Percentiles rank a stretch among this genome's conserved stretches.
These are phyloP conservation scores for Mormyrops attenuatus DNA, from an alignment of 2,797 vertebrate genomes.

Conservation along the genomic window DNA sequence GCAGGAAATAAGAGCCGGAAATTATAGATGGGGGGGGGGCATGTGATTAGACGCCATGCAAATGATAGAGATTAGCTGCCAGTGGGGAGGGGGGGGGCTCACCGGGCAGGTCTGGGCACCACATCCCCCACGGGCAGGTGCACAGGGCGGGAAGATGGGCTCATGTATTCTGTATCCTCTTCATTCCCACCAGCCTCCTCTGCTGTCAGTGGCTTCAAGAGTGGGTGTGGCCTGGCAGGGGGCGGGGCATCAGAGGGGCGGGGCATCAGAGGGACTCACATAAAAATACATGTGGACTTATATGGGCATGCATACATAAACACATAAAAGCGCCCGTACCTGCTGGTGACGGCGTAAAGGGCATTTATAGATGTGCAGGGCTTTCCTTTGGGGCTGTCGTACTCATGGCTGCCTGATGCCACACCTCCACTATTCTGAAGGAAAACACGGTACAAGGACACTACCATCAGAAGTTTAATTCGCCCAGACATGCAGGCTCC, in stretches of 20 bases:
- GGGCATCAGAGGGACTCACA: not conserved
- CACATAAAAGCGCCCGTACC: slow-evolving; percentile 53
- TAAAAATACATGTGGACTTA: not conserved
- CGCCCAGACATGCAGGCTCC: not conserved
- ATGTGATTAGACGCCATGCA: not conserved
- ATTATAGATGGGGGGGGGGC: not conserved
- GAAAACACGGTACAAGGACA: slow-evolving; percentile 28
- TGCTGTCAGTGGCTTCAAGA: slow-evolving; percentile 61
- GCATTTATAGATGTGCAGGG: slow-evolving; percentile 84
- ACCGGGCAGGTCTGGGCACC: slow-evolving; percentile 23
- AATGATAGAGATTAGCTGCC: slow-evolving; percentile 37
- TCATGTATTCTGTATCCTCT: slow-evolving; percentile 93
- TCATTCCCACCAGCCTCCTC: slow-evolving; percentile 72
- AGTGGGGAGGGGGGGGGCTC: slow-evolving; percentile 33
- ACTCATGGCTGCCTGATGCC: slow-evolving; percentile 61
- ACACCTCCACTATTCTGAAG: slow-evolving; percentile 68
- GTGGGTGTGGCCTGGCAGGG: slow-evolving; percentile 62
- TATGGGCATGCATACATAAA: not conserved
- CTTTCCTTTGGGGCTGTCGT: slow-evolving; percentile 89
- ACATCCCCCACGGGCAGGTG: slow-evolving; percentile 46
- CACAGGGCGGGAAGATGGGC: slow-evolving; percentile 81
- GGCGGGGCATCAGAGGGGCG: not conserved
- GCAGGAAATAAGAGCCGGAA: not conserved
- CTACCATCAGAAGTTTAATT: not conserved
- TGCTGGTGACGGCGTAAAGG: slow-evolving; percentile 82